Evolutionary conservation across 2,113 vertebrate genomes (phyloP).

Genomic region (Anas platyrhynchos): DNA sequence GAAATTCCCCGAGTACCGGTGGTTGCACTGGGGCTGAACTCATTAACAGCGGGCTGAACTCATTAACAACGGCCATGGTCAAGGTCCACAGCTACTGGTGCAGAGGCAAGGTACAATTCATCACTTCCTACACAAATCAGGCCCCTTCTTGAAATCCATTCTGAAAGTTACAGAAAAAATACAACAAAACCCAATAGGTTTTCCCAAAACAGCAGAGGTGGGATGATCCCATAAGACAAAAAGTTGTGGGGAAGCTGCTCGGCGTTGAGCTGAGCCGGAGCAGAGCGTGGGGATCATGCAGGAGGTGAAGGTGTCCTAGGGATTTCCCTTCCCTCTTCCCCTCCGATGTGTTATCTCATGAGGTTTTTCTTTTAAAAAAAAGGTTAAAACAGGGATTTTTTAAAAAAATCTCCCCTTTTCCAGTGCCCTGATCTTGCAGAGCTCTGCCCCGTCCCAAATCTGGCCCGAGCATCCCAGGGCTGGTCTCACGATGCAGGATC

Average conservation of each 20-base stretch:
- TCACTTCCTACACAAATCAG: neutral
- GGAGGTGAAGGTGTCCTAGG: neutral
- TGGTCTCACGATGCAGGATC: neutral
- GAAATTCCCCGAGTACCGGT: neutral
- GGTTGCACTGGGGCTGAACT: neutral
- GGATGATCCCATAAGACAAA: neutral
- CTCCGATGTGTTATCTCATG: neutral
- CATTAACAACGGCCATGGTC: neutral
- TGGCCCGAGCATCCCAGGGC: accelerated
- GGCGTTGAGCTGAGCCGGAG: neutral
- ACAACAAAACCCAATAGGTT: neutral
- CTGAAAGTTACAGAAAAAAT: neutral
- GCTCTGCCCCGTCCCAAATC: neutral
- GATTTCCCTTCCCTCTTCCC: neutral
- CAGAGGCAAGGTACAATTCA: neutral
- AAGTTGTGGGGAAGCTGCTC: neutral
- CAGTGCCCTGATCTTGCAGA: neutral
- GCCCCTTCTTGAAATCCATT: neutral
- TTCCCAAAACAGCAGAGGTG: neutral
- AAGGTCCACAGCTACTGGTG: neutral
- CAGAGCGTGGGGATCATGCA: neutral
- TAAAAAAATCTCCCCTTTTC: neutral
- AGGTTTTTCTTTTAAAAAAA: slow-evolving; percentile 20
- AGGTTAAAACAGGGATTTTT: slow-evolving; percentile 19
- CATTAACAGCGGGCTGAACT: neutral